Conservation (phyloP, 2,888 invertebrate genomes). For the Anticlea derivata region DNA sequence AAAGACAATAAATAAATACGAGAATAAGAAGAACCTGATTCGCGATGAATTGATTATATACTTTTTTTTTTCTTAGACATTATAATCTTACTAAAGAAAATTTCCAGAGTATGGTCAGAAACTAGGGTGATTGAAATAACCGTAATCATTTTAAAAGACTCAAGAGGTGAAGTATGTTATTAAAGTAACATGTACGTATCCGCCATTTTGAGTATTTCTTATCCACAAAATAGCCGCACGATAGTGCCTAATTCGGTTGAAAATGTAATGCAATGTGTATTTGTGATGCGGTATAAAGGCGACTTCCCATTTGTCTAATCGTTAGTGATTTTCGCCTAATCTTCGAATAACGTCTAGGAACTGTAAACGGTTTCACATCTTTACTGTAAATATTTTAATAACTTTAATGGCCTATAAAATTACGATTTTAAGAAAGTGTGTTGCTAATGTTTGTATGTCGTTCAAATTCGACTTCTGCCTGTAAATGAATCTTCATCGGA, state of each 20-base stretch:
- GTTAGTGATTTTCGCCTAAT: slow-evolving; percentile 79
- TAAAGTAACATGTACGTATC: slow-evolving; percentile 8
- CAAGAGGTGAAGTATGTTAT: neutral
- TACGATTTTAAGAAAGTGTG: slow-evolving; percentile 71
- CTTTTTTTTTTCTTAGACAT: no score
- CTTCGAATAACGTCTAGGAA: slow-evolving; percentile 74
- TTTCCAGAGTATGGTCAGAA: no score
- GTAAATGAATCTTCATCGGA: slow-evolving; percentile 32
- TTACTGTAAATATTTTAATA: slow-evolving; percentile 81
- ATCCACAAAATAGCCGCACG: slow-evolving; percentile 15
- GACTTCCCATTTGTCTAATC: slow-evolving; percentile 59
- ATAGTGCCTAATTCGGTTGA: neutral
- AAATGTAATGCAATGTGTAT: slow-evolving; percentile 12
- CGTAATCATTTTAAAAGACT: neutral
- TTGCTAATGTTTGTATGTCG: slow-evolving; percentile 71
- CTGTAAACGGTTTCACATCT: slow-evolving; percentile 75
- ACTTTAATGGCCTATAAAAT: slow-evolving; percentile 77
- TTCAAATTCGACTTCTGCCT: slow-evolving; percentile 66
- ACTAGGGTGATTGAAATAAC: neutral
- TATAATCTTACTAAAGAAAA: no score
- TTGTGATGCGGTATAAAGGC: slow-evolving; percentile 35
- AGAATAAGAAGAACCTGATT: neutral
- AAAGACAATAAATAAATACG: slow-evolving; percentile 25
- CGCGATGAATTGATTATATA: no score
- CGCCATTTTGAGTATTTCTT: slow-evolving; percentile 15